Evolutionary conservation across 1,140 invertebrate genomes (phyloP), one percentile per base, ranked within the genome.

Genomic region (Teleopsis dalmanni): DNA sequence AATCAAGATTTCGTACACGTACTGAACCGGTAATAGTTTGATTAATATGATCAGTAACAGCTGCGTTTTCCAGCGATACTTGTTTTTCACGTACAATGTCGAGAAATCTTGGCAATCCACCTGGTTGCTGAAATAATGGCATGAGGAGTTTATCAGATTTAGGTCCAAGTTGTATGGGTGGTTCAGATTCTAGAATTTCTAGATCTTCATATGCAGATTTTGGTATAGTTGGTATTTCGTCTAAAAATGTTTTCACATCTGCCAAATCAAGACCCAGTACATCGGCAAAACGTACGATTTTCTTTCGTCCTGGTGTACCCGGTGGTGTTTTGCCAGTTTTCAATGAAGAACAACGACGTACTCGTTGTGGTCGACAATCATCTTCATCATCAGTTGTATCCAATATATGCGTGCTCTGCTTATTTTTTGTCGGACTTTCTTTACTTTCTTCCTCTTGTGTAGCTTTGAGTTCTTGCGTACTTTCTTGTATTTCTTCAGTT

Each of bases 231-330:
- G 91, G 91, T 51, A 92, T 83, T 72, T 92, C 91, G 60, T 93
- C 89, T 52, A 91, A 73, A 70, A 91, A 92, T 3, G 88, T 91
- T 59, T 90, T 80, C 0, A 96, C 85, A 59, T 91, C 88, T 10
- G 90, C 91, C 51, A 98, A 73, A 74, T 97, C 93, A 7, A 97
- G 73, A 0, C 94, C 94, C 25, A 98, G 73, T 1, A 89, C 91
- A 63, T 97, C 94, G 0, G 93, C 94, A 70, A 98, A 98, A 14
- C 93, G 78, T 1, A 96, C 93, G 27, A 94, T 94, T 72, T 96
- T 97, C 70, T 95, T 96, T 1, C 85, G 76, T 3, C 85, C 82
- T 0, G 89, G 88, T 9, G 88, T 91, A 2, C 87, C 87, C 0
- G 91, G 91, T 18, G 91, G 91, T 0, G 90, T 94, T 73, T 95